Evolutionary conservation across 2,888 invertebrate species (phyloP).

Genomic region (Tinea pellionella): DNA sequence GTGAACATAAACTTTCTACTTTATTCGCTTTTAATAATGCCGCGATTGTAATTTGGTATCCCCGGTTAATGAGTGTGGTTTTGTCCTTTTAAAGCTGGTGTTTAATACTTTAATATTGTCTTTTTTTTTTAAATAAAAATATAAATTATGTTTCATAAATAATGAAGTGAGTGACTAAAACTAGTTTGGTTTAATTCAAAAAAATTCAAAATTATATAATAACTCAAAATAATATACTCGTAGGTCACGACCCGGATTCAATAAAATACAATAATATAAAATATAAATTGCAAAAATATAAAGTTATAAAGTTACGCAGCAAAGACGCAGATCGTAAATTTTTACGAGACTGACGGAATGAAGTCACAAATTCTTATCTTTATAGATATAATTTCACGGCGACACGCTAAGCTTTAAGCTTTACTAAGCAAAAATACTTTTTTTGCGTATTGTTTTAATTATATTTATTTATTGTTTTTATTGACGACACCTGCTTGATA

Average conservation of each 20-base stretch:
- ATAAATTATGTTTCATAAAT: no score
- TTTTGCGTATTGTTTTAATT: not conserved
- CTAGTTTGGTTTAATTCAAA: no score
- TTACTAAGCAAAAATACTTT: not conserved
- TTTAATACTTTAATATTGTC: not conserved
- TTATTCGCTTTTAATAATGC: constrained; percentile 3
- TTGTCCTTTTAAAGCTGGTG: not conserved
- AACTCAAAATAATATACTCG: no score
- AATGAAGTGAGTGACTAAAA: no score
- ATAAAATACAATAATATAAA: constrained; percentile 1
- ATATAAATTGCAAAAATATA: constrained; percentile 2
- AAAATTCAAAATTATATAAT: no score
- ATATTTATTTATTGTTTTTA: no score
- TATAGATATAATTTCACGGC: constrained; percentile 45
- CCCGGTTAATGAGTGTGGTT: not conserved
- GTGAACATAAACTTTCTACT: constrained; percentile 9
- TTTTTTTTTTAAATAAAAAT: no score
- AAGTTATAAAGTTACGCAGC: constrained; percentile 1
- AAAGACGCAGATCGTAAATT: constrained; percentile 32
- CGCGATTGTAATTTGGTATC: not conserved
- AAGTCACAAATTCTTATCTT: constrained; percentile 46
- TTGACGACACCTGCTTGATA: no score
- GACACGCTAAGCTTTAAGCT: constrained; percentile 19
- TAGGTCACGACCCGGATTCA: not conserved
- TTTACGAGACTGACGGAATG: constrained; percentile 36